These are phyloP conservation scores for Rhagoletis pomonella DNA, from an alignment of 1,140 invertebrate genomes.

Conservation along the genomic window DNA sequence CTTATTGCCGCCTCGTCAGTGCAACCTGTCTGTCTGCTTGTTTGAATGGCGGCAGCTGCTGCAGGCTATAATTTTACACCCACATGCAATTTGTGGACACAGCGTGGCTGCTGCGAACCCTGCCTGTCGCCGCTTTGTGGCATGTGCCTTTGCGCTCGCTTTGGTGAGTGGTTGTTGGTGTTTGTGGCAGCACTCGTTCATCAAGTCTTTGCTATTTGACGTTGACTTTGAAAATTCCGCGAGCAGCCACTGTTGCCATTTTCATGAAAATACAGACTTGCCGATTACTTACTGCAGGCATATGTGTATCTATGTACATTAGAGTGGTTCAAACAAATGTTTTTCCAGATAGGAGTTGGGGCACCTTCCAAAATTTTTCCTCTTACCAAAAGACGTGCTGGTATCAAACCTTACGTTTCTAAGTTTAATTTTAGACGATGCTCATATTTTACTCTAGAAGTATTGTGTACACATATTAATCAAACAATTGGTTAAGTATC, in stretches of 20 bases:
- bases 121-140: background rate
- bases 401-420: too few species aligned
- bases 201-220: background rate
- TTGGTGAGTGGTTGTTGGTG: background rate
- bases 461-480: too few species aligned
- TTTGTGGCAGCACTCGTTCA: conserved; percentile 23
- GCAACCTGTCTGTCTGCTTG: background rate
- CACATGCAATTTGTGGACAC: conserved; percentile 30
- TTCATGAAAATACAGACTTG: background rate
- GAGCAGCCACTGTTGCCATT: background rate
- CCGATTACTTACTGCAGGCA: background rate
- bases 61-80: conserved; percentile 39
- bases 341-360: too few species aligned
- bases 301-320: background rate
- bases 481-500: too few species aligned
- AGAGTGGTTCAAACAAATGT: background rate
- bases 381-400: too few species aligned
- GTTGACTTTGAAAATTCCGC: conserved; percentile 22
- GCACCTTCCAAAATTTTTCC: too few species aligned
- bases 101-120: background rate
- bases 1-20: background rate
- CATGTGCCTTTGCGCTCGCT: background rate
- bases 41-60: background rate
- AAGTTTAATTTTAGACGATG: too few species aligned
- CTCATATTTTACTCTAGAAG: too few species aligned